Conservation (phyloP, 2,888 invertebrate genomes). For the Drosophila falleni region DNA sequence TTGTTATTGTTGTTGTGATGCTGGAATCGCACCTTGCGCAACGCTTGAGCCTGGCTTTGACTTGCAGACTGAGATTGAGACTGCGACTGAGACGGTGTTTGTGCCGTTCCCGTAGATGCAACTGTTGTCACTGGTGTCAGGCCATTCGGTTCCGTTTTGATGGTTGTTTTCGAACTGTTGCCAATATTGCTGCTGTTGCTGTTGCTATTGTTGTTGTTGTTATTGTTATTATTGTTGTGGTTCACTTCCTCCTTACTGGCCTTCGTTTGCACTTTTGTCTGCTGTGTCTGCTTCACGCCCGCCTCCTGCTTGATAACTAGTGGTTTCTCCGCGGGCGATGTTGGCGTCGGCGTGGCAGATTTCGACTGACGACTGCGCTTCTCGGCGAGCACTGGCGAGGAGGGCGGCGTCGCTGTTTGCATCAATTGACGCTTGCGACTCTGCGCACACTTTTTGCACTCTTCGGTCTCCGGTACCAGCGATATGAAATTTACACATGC, state of each 20-base stretch:
- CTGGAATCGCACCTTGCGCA: slow-evolving; percentile 71
- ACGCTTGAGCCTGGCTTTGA: slow-evolving; percentile 60
- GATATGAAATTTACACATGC: slow-evolving; percentile 85
- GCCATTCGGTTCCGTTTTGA: slow-evolving; percentile 67
- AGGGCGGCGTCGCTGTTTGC: slow-evolving; percentile 74
- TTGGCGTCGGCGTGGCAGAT: slow-evolving; percentile 71
- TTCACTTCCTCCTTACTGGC: slow-evolving; percentile 52
- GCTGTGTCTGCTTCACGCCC: slow-evolving; percentile 51
- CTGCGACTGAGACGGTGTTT: slow-evolving; percentile 21
- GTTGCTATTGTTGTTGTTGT: slow-evolving; percentile 35
- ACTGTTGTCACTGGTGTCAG: slow-evolving; percentile 12
- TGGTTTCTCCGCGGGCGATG: slow-evolving; percentile 54
- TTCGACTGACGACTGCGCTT: slow-evolving; percentile 76
- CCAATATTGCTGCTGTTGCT: slow-evolving; percentile 41
- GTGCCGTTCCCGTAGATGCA: slow-evolving; percentile 25
- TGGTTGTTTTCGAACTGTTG: slow-evolving; percentile 49
- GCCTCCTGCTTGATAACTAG: slow-evolving; percentile 62
- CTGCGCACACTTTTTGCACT: slow-evolving; percentile 85
- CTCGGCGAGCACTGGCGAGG: slow-evolving; percentile 80
- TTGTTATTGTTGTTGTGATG: slow-evolving; percentile 64
- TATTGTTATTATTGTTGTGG: slow-evolving; percentile 56
- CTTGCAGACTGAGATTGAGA: slow-evolving; percentile 30
- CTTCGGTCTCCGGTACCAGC: slow-evolving; percentile 84
- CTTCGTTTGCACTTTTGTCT: slow-evolving; percentile 29
- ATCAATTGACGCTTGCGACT: slow-evolving; percentile 79